These are phyloP conservation scores for Rhinella marina DNA, from an alignment of 2,797 vertebrate genomes.

Conservation along the genomic window DNA sequence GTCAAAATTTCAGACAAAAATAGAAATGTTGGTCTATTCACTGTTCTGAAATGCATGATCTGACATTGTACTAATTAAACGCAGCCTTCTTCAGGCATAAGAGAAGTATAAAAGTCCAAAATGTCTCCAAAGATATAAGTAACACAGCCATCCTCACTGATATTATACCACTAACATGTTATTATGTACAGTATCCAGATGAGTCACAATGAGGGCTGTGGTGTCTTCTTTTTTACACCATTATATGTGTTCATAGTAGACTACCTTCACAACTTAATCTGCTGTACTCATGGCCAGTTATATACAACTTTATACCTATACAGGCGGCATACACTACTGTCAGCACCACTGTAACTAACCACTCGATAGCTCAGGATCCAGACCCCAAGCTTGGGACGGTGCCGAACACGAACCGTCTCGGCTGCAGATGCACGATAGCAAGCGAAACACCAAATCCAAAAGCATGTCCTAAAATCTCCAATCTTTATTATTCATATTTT, in stretches of 20 bases:
- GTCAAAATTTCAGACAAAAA: background rate
- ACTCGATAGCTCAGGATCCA: too few species aligned
- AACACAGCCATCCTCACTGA: background rate
- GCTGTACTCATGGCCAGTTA: background rate
- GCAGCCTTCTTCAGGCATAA: background rate
- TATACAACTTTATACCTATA: background rate
- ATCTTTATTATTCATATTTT: too few species aligned
- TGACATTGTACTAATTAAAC: background rate
- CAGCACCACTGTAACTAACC: too few species aligned
- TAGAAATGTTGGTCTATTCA: background rate
- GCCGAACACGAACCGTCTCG: too few species aligned
- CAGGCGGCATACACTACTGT: background rate
- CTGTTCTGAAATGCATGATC: too few species aligned
- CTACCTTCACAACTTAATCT: too few species aligned
- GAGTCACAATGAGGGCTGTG: background rate
- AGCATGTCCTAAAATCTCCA: too few species aligned
- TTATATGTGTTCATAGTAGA: background rate
- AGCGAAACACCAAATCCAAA: too few species aligned
- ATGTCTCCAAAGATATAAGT: background rate
- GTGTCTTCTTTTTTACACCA: background rate
- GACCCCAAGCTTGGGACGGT: too few species aligned
- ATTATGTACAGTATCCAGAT: background rate
- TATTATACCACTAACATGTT: background rate
- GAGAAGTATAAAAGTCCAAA: background rate
- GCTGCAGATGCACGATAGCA: too few species aligned